phyloP scores from a whole-genome alignment of 2,113 vertebrate genomes.

The Cyphomyrus discorhynchus region DNA sequence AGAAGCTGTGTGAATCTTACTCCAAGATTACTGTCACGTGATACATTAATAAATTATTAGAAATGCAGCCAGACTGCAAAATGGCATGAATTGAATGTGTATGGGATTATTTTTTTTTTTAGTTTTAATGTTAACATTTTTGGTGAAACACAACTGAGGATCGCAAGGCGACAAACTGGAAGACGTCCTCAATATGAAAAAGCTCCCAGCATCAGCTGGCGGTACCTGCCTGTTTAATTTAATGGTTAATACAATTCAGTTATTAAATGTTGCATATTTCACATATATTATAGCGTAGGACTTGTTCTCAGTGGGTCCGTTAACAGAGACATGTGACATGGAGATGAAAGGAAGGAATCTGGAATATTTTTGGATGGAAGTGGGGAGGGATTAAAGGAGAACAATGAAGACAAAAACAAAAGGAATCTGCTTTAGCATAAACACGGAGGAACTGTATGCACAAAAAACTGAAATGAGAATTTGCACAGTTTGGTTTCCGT shows the following conservation, averaged over 20 bases:
- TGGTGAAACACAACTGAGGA: not conserved
- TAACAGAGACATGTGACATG: not conserved
- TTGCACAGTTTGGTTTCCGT: not conserved
- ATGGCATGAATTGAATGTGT: not conserved
- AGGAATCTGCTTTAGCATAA: not conserved
- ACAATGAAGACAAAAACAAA: not conserved
- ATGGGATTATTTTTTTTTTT: not conserved
- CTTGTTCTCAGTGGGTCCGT: not conserved
- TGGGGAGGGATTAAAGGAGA: not conserved
- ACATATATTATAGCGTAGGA: not conserved
- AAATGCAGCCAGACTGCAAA: not conserved
- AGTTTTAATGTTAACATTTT: not conserved
- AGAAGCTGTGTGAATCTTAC: not conserved
- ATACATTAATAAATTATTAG: not conserved
- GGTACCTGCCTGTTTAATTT: not conserved
- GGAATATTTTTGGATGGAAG: not conserved
- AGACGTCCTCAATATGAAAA: not conserved
- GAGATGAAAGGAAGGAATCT: not conserved
- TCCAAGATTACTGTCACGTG: not conserved
- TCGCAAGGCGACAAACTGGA: not conserved
- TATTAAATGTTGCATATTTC: not conserved
- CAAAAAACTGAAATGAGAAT: not conserved
- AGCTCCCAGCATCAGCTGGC: not conserved
- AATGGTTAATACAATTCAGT: not conserved
- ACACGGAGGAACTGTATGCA: not conserved